Conservation (phyloP, 1,140 invertebrate species). For the Sitophilus oryzae region DNA sequence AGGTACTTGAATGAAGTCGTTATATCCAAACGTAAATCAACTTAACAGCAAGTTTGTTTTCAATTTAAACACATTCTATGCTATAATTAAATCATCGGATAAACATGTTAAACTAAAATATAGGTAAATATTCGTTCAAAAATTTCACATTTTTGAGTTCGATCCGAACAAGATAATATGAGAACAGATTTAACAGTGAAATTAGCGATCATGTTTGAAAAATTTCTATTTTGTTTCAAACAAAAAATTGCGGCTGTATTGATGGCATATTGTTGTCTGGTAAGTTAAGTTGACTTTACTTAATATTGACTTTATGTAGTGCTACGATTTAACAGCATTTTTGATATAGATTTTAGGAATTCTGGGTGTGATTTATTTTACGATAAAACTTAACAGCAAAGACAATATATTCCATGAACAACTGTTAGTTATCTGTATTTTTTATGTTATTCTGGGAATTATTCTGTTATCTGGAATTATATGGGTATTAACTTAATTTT, state of each 20-base stretch:
- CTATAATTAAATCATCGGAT: constrained; percentile 3
- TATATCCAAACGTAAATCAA: too few relatives aligned
- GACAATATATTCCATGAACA: background rate
- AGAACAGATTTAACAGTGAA: background rate
- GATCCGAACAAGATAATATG: background rate
- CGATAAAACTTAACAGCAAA: constrained; percentile 2
- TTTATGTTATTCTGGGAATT: constrained; percentile 9
- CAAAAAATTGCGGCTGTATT: constrained; percentile 6
- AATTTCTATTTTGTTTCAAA: constrained; percentile 12
- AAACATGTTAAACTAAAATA: background rate
- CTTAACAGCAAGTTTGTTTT: too few relatives aligned
- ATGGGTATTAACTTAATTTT: constrained; percentile 6
- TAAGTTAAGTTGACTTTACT: constrained; percentile 1
- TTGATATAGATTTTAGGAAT: background rate
- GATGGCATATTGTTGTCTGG: constrained; percentile 10
- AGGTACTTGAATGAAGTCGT: too few relatives aligned
- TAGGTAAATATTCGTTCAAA: background rate
- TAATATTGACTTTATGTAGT: too few relatives aligned
- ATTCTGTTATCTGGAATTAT: constrained; percentile 11
- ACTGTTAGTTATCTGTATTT: constrained; percentile 9
- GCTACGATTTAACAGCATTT: too few relatives aligned
- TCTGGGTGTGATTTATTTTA: constrained; percentile 10
- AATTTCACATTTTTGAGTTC: background rate
- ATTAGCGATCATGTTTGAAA: constrained; percentile 14
- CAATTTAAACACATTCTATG: background rate